Base-by-base conservation (phyloP, 2,113 vertebrate genomes). In the Nothoprocta perdicaria region DNA sequence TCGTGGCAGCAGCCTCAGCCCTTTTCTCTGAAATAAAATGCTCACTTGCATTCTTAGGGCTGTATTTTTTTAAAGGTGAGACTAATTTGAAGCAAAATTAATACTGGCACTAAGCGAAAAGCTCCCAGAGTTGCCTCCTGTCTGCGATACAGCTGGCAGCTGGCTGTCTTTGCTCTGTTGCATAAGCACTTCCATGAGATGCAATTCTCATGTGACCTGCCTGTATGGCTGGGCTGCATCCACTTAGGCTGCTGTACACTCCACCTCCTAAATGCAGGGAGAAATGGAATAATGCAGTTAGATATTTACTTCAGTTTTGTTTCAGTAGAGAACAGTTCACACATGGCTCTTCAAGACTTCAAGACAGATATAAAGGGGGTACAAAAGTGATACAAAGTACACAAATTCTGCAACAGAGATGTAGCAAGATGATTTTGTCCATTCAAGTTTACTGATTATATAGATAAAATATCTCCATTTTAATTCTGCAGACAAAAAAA, bases 361-460 rank as follows among this genome's bases (percentile, higher is more conserved):
- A 89, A 67, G 65, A 55, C 67, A 66, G 40, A 60, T 50, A 5
- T 77, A 63, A 77, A 13, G 29, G 26, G 79, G 50, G 52, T 63
- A 90, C 55, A 89, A 86, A 95, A 94, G 84, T 71, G 79, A 74
- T 67, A 92, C 35, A 80, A 90, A 95, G 65, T 93, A 81, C 33
- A 91, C 65, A 88, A 75, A n/a, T 83, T 71, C 48, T 65, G 55
- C 48, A 94, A 90, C 55, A 90, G 16, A 91, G 55, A 48, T 94
- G 62, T 43, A 91, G 73, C 93, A 92, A 83, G 74, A 74, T 92
- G 38, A 87, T 43, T 63, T 68, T 83, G 61, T 93, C 72, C 86
- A 66, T 90, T 96, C 66, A 91, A 87, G 80, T 94, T 92, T 74
- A 91, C 83, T 84, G 76, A 95, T 92, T 75, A 84, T 71, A 88